phyloP scores from a whole-genome alignment of 2,113 vertebrate genomes.

The Bufo bufo region DNA sequence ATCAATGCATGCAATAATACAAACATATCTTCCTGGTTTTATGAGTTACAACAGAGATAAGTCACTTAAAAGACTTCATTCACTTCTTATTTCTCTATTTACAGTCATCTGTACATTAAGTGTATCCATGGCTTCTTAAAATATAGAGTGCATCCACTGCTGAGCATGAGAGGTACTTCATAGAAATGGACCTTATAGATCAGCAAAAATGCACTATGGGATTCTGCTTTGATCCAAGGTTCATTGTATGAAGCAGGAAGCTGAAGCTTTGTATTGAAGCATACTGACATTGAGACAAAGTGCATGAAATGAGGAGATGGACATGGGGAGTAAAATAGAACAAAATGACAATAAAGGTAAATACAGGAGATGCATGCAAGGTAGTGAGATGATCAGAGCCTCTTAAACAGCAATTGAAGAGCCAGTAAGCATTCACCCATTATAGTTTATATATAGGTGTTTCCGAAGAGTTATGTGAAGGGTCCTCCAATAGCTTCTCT shows the following conservation, averaged over 20 bases:
- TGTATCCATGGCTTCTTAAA: not conserved
- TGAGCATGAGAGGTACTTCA: not conserved
- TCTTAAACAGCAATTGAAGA: not conserved
- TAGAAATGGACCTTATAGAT: not conserved
- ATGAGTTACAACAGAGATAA: not conserved
- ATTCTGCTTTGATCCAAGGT: not conserved
- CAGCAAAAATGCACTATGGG: not conserved
- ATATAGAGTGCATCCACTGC: not conserved
- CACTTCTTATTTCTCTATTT: not conserved
- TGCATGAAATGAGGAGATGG: not conserved
- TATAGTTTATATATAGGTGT: not conserved
- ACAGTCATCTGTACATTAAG: no score
- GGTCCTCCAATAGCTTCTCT: not conserved
- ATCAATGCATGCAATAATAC: not conserved
- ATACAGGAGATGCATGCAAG: not conserved
- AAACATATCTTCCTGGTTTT: not conserved
- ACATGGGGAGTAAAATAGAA: not conserved
- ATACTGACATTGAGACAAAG: not conserved
- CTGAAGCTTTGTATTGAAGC: not conserved
- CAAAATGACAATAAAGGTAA: not conserved
- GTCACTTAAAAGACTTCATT: not conserved
- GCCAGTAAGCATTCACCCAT: not conserved
- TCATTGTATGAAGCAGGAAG: not conserved
- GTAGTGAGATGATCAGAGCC: not conserved
- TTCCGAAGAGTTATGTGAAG: not conserved